Evolutionary conservation across 1,140 invertebrate species (phyloP), one percentile per base, ranked within the genome.

Genomic region (Micrasema longulum): DNA sequence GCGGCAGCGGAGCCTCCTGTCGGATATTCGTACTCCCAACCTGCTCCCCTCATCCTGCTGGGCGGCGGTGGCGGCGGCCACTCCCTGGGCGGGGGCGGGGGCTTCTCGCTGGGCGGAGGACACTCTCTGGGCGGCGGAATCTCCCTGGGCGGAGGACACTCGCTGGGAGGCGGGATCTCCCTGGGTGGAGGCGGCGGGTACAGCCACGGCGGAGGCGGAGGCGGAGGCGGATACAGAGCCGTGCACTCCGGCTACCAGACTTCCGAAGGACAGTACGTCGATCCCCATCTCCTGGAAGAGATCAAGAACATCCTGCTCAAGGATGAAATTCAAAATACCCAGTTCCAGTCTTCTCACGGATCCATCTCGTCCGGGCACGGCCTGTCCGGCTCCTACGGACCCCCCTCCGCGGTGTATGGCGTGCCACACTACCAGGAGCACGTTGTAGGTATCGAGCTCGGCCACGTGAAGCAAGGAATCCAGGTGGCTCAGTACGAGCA

Each of bases 241-340:
- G 92, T 93, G 0, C 89, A 91, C 16, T 85, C 88, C 50, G 92
- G 92, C 62, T 88, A 89, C 79, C 90, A 91, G 75, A 91, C 89
- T 60, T 91, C 86, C 72, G 93, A 95, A 79, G 93, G 93, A 52
- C 90, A 91, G 76, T 88, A 90, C 80, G 91, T 95, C 50, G 92
- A 94, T 82, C 87, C 88, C 43, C 88, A 89, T 70, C 87, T 94
- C 63, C 85, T 94, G 60, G 91, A 93, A 79, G 91, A 94, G 80
- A 91, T 95, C 76, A 90, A 91, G 76, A 89, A 93, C 81, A 93
- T 94, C 78, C 86, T 94, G 53, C 84, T 94, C 70, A 92, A 91
- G 78, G 92, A 94, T 80, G 93, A 95, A 82, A 87, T 89, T 79
- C 88, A 88, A 74, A 81, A 86, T 83, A 76, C 86, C 76, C 77